Evolutionary conservation across 1,140 invertebrate genomes (phyloP).

Genomic region (Trypoxylus dichotomus): DNA sequence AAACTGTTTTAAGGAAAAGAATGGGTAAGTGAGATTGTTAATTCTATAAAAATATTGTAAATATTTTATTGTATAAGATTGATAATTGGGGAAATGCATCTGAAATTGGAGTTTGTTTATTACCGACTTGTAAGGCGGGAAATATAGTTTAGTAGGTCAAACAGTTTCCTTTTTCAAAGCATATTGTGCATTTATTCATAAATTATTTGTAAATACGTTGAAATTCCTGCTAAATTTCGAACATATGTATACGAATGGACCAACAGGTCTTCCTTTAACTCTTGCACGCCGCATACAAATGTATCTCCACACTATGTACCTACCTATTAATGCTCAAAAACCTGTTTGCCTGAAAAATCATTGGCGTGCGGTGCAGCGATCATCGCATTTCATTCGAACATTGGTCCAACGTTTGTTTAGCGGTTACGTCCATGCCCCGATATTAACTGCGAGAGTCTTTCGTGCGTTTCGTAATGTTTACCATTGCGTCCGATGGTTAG

Average conservation of each 20-base stretch:
- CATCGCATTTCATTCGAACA: neutral
- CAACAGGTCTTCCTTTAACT: neutral
- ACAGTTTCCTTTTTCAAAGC: neutral
- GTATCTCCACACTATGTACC: slow-evolving; percentile 1
- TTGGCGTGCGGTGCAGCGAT: neutral
- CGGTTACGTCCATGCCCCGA: neutral
- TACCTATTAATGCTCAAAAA: slow-evolving; percentile 21
- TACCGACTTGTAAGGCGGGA: neutral
- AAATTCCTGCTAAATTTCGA: neutral
- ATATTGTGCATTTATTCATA: neutral
- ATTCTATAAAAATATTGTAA: no score
- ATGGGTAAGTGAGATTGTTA: no score
- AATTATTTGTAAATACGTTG: neutral
- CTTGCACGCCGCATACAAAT: neutral
- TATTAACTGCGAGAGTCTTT: neutral
- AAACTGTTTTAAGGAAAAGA: no score
- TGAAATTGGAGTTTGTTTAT: neutral
- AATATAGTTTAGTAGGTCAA: slow-evolving; percentile 5
- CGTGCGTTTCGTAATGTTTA: slow-evolving; percentile 14
- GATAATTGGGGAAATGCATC: neutral
- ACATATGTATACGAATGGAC: neutral
- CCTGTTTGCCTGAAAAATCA: slow-evolving; percentile 19
- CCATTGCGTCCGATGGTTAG: neutral
- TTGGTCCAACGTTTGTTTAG: neutral
- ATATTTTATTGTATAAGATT: no score